These are phyloP conservation scores for Microcebus lehilahytsara DNA, from an alignment of 2,113 vertebrate species.

Conservation along the genomic window DNA sequence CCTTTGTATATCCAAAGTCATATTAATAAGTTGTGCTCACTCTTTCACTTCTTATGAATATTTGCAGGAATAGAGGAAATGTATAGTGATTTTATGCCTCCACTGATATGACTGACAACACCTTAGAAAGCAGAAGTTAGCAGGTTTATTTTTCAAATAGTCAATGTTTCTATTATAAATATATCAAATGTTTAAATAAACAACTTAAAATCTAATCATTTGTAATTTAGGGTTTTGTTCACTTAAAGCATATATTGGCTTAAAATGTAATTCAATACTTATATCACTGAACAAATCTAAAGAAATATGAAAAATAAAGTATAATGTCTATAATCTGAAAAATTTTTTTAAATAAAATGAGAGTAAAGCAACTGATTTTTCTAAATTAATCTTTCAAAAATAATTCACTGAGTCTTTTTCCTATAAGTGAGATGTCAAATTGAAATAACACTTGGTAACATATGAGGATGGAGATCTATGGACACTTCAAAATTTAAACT, in stretches of 20 bases:
- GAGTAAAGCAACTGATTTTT: background rate
- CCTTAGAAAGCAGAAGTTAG: background rate
- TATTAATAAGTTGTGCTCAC: background rate
- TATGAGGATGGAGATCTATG: background rate
- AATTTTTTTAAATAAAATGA: conserved; percentile 8
- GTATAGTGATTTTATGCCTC: background rate
- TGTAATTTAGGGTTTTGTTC: background rate
- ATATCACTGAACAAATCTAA: background rate
- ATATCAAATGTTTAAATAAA: conserved; percentile 2
- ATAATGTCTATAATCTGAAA: background rate
- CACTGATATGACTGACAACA: background rate
- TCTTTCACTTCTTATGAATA: background rate
- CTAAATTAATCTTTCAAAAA: background rate
- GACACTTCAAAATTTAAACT: background rate
- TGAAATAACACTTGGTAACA: background rate
- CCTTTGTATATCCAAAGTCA: background rate
- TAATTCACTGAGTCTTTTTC: background rate
- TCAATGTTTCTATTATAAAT: background rate
- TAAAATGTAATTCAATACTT: background rate
- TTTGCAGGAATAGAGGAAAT: background rate
- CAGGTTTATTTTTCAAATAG: background rate
- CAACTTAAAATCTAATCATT: background rate
- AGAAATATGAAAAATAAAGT: conserved; percentile 13
- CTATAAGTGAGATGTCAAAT: background rate
- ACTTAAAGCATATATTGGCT: background rate